Conservation (phyloP, 2,113 vertebrate genomes). For the Rousettus leschenaultii region DNA sequence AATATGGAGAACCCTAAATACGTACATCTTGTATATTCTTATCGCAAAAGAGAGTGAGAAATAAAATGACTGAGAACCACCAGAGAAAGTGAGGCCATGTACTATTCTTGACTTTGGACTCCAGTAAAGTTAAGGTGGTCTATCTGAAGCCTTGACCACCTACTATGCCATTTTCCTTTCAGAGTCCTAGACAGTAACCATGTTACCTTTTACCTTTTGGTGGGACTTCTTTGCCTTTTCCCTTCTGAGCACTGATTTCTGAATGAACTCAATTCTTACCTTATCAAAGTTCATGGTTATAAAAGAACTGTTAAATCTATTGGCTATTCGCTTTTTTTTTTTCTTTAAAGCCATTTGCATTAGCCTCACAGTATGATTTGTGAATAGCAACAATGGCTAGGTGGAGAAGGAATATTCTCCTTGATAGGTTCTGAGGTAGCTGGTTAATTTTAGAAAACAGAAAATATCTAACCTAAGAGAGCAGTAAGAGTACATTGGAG, state of each 20-base stretch:
- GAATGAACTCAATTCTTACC: not conserved
- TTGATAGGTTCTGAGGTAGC: not conserved
- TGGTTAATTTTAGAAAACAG: conserved; percentile 7
- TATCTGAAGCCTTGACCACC: not conserved
- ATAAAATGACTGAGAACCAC: not conserved
- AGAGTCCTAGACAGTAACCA: not conserved
- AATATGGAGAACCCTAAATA: not conserved
- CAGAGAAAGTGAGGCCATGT: not conserved
- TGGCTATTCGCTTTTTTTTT: not conserved
- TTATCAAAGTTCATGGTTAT: not conserved
- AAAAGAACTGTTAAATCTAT: not conserved
- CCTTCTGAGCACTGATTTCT: not conserved
- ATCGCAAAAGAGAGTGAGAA: not conserved
- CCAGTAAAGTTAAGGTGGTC: not conserved
- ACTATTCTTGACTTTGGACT: not conserved
- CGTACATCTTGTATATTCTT: not conserved
- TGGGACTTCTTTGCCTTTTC: not conserved
- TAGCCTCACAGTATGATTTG: not conserved
- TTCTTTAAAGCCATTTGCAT: not conserved
- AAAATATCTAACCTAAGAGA: not conserved
- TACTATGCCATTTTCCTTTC: not conserved
- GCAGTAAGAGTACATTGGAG: not conserved
- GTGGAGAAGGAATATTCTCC: not conserved
- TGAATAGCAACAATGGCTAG: not conserved
- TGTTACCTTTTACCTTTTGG: not conserved